Evolutionary conservation across 2,113 vertebrate genomes (phyloP), one percentile per base, ranked within the genome.

Genomic region (Solenodon paradoxus): DNA sequence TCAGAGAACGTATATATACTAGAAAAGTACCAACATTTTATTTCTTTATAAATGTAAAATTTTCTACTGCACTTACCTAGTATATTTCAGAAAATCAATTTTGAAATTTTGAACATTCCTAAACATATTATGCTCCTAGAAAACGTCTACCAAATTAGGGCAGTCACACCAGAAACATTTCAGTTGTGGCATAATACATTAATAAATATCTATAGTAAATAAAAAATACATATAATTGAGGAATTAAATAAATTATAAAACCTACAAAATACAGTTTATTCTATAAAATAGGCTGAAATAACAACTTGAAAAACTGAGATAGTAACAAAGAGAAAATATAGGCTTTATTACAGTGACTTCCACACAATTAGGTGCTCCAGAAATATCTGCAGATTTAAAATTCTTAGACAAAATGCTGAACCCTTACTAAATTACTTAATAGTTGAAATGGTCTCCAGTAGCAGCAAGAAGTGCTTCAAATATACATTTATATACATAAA

Each of bases 81-180:
- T 83, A 79, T 93, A 92, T 83, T 79, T 55, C 69, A 95, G 28
- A 91, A 87, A 72, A 82, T n/a, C n/a, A n/a, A n/a, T n/a, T n/a
- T n/a, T n/a, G n/a, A n/a, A 75, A 69, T 85, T 92, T 28, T 55
- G 28, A 72, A 61, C 49, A 93, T 82, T 87, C 24, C 20, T 26
- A 88, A 92, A 89, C 38, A 63, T 32, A 19, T 10, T 79, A 93
- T 30, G 10, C 10, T 84, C 96, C 78, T 82, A 47, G 92, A 94
- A 16, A 82, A 86, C 30, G 90, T 10, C 68, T 47, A 92, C 59
- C 32, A 96, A 91, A 96, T 53, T 26, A 83, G 7, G 28, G 17
- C 49, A 59, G 15, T 80, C n/a, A 72, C 1, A 30, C 19, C 28
- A 95, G 26, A 8, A 64, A 85, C 90, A 57, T n/a, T 74, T 85